Evolutionary conservation across 2,797 vertebrate genomes (phyloP), one percentile per base, ranked within the genome.

Genomic region (Argyrosomus regius): DNA sequence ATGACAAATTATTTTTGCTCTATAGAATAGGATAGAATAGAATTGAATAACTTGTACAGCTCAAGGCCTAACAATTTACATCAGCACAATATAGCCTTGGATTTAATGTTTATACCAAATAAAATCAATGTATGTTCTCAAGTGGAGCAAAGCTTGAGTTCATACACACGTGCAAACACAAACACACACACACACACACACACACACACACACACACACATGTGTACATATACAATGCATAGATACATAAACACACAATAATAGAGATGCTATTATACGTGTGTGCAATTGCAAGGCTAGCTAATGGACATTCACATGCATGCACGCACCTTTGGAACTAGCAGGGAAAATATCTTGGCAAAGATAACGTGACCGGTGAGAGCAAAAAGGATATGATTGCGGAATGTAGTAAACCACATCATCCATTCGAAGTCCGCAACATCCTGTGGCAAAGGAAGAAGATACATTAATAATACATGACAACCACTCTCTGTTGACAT

Each of bases 401-500:
- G 95, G 95, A 99, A 98, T 5, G 96, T 97, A 61, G 95, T 95
- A 92, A 99, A 99, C 98, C 98, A 99, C 98, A 99, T 99, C 78
- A 95, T 94, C 98, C 98, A 99, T 83, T 99, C 98, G 17, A 99
- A 99, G 91, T 99, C 98, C 0, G 98, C 95, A 20, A 95, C 94
- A 0, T 99, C 98, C 98, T 99, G 93, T 2, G 28, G 54, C 6
- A 79, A 65, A 80, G 56, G 56, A 71, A 69, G 56, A 71, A 67
- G 63, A 62, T 41, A 24, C 18, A 52, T 81, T 53, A 70, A 3
- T 26, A 28, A 57, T 35, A 48, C 18, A 14, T 18, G 6, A 18
- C 3, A 12, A 52, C 14, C 0, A 0, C 57, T 81, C 7, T 2
- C 5, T 22, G 31, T 8, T 28, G 20, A 54, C 8, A 20, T 45